Conservation (phyloP, 2,113 vertebrate species). For the Cephalopholis sonnerati region DNA sequence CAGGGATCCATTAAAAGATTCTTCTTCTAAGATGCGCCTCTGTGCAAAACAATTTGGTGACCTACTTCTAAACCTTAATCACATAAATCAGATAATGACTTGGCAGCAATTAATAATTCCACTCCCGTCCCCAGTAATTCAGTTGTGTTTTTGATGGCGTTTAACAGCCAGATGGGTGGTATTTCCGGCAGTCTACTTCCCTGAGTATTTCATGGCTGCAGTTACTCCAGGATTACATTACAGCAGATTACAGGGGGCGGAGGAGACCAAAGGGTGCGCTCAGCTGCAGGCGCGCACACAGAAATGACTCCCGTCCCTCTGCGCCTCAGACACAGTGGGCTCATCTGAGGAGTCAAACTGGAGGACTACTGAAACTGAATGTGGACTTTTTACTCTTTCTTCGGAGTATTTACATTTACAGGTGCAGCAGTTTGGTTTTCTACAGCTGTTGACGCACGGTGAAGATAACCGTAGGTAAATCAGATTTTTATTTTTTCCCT, state of each 20-base stretch:
- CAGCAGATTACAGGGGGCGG: conserved; percentile 57
- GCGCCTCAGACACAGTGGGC: conserved; percentile 43
- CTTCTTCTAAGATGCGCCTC: background rate
- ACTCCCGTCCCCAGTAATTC: background rate
- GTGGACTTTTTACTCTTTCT: conserved; percentile 28
- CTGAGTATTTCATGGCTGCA: conserved; percentile 20
- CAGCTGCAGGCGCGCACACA: conserved; percentile 42
- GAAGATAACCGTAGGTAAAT: conserved; percentile 8
- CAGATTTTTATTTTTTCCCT: background rate
- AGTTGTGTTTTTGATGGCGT: conserved; percentile 22
- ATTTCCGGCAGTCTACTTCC: conserved; percentile 29
- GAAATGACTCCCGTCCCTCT: conserved; percentile 53
- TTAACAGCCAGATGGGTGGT: conserved; percentile 8
- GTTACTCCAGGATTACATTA: conserved; percentile 45
- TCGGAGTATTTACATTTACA: background rate
- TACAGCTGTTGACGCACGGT: conserved; percentile 22
- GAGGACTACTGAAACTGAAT: conserved; percentile 28
- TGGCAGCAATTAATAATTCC: conserved; percentile 20
- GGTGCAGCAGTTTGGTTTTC: background rate
- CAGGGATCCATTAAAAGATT: background rate
- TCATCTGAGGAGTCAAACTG: conserved; percentile 39
- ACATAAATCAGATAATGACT: conserved; percentile 15
- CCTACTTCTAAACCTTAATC: conserved; percentile 2
- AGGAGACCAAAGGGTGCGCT: conserved; percentile 45
- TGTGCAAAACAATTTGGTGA: conserved; percentile 25